Base-by-base conservation (phyloP, 2,113 vertebrate species). In the Hymenochirus boettgeri region DNA sequence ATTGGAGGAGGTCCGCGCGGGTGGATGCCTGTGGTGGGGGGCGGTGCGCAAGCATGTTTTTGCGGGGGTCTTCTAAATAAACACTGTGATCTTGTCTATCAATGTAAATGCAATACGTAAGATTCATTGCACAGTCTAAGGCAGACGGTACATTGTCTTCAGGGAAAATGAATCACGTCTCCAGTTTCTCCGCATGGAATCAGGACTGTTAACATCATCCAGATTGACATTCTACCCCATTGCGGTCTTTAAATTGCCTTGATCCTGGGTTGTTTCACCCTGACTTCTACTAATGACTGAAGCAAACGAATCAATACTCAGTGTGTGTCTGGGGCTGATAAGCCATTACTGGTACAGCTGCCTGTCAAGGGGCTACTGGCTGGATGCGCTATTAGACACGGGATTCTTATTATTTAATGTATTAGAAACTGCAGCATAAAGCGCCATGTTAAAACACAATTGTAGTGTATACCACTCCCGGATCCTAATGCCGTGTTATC, bases 251-350 rank as follows among this genome's bases (percentile, higher is more conserved):
- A 66, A 66, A 66, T 66, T 66, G 46, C 64, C 58, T 66, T 58
- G 55, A 66, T 66, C 55, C 64, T 29, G 64, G 55, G 64, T 58
- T 58, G 64, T 66, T 58, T 66, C 45, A 66, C 42, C 64, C 47
- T 56, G 56, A 59, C 64, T 56, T 59, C 46, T 59, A 46, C 56
- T 67, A 56, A 53, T 67, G 64, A 67, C 46, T 59, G 29, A 22
- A 33, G 31, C 29, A 51, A 66, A 47, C 56, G 58, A 66, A 67
- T 67, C 64, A 57, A 67, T 67, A 67, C 31, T 27, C 56, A 59
- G 64, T 27, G 31, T 53, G 64, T 67, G 64, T 45, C 64, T 27
- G 2, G 31, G 29, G 25, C 64, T 67, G 64, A 67, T 67, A 67
- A 67, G 56, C n/a, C n/a, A 31, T n/a, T 29, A 15, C 45, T 19